Conservation (phyloP, 2,113 vertebrate species). For the Pollachius pollachius region DNA sequence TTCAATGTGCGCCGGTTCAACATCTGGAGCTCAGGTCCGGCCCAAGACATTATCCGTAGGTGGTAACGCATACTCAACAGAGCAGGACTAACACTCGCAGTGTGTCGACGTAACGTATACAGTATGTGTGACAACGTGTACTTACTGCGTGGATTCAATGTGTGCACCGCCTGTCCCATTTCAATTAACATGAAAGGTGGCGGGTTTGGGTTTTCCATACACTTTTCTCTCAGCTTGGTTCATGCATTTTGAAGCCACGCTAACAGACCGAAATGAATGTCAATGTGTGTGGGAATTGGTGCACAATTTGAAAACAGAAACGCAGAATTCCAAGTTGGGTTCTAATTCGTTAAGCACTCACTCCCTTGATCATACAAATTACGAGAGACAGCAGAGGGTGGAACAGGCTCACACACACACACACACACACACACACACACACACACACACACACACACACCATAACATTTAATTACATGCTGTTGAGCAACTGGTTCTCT, state of each 20-base stretch:
- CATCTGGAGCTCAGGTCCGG: no score
- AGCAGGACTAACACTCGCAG: background rate
- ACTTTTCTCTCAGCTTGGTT: conserved; percentile 47
- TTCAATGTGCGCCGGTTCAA: no score
- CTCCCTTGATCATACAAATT: conserved; percentile 66
- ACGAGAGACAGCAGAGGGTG: conserved; percentile 48
- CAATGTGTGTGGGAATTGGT: conserved; percentile 65
- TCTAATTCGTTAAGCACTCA: conserved; percentile 60
- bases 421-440: conserved; percentile 25
- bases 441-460: conserved; percentile 25
- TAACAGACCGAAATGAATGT: conserved; percentile 54
- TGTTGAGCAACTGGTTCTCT: conserved; percentile 63
- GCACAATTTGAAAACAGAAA: conserved; percentile 53
- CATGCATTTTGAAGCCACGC: conserved; percentile 70
- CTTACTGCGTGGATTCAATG: conserved; percentile 58
- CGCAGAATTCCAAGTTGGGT: conserved; percentile 47
- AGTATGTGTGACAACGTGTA: conserved; percentile 31
- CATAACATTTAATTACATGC: conserved; percentile 54
- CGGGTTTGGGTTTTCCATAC: conserved; percentile 47
- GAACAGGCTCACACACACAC: conserved; percentile 26
- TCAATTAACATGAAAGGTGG: conserved; percentile 69
- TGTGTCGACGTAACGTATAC: conserved; percentile 15
- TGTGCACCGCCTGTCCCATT: conserved; percentile 54
- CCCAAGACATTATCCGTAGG: no score
- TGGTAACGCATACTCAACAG: conserved; percentile 12